Base-by-base conservation (phyloP, 2,888 invertebrate species). In the Drosophila ezoana region DNA sequence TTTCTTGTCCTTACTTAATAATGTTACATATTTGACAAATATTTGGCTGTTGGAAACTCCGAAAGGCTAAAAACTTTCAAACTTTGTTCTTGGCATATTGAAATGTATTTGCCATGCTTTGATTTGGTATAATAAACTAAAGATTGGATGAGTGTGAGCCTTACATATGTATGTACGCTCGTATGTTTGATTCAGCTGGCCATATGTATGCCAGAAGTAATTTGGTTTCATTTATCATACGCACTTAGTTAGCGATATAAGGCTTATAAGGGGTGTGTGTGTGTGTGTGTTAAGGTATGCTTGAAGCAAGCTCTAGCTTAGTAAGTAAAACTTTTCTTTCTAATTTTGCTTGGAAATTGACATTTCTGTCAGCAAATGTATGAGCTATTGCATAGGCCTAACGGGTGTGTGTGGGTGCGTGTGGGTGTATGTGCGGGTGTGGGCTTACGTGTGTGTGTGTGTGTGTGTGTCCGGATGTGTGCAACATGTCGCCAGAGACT, bases 401-500 rank as follows among this genome's bases (percentile, higher is more conserved):
- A 41, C 41, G 18, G 16, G 54, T 63, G 32, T 58, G 18, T 18
- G 11, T 28, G 16, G 52, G 13, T 18, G 14, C 23, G 14, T 63
- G n/a, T 23, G 41, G 3, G 16, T 37, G 43, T 28, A 18, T 18
- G 23, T 10, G 13, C 5, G n/a, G 40, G 44, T 23, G 38, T 45
- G 33, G 20, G 20, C 5, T 4, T 51, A 32, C 48, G 60, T 60
- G 70, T 56, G 60, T 57, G 70, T 45, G 43, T 23, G n/a, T 44
- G 47, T 23, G 38, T 49, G 33, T 51, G 40, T 40, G 53, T 61
- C 44, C 47, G 28, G 44, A 51, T 48, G 49, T 56, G 60, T 60
- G 70, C 74, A 73, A 65, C 74, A 73, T 73, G 58, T 65, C 59
- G 56, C 59, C 49, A 47, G 61, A 62, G 72, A 71, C 78, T 72